These are phyloP conservation scores for Platysternon megacephalum DNA, from an alignment of 2,113 vertebrate species.

Conservation along the genomic window DNA sequence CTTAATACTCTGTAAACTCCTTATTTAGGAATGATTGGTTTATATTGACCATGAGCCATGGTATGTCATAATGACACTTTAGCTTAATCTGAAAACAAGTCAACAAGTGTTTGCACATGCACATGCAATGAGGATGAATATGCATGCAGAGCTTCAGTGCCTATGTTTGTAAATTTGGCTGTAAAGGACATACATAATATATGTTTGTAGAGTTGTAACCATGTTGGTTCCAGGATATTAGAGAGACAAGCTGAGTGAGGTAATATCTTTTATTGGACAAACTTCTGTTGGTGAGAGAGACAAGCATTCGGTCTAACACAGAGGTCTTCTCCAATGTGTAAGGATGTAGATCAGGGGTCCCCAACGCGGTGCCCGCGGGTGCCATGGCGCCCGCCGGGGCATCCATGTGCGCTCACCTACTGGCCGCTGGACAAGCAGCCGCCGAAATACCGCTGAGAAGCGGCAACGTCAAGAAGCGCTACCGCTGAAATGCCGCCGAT, in stretches of 20 bases:
- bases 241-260: no score
- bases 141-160: not conserved
- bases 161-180: not conserved
- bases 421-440: no score
- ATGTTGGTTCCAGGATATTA: no score
- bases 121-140: not conserved
- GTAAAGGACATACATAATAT: not conserved
- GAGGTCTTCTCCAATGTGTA: not conserved
- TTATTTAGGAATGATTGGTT: not conserved
- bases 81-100: not conserved
- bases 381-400: no score
- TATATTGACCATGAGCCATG: not conserved
- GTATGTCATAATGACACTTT: not conserved
- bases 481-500: no score
- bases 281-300: not conserved
- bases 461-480: no score
- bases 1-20: not conserved
- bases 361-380: no score
- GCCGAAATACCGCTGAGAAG: no score
- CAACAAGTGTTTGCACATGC: not conserved
- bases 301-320: not conserved
- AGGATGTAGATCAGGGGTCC: not conserved
- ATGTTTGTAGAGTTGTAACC: no score
- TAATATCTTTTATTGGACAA: not conserved
- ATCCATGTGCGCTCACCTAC: no score